Conservation (phyloP, 2,113 vertebrate genomes). For the Desmodus rotundus region DNA sequence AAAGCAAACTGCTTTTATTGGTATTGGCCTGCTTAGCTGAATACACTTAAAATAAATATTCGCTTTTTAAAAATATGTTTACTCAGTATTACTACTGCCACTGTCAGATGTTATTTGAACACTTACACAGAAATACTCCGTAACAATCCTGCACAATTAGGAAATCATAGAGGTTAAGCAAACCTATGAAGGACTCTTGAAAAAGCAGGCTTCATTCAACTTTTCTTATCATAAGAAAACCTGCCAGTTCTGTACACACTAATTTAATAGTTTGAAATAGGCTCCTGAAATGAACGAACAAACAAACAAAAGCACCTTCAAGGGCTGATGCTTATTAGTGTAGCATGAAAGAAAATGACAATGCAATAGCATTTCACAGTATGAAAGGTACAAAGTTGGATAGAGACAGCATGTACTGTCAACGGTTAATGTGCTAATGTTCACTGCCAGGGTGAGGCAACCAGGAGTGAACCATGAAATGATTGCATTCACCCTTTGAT, state of each 20-base stretch:
- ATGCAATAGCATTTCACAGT: constrained; percentile 24
- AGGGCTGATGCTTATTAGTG: constrained; percentile 2
- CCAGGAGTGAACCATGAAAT: neutral
- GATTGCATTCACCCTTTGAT: constrained; percentile 6
- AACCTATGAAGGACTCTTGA: neutral
- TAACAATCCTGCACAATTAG: neutral
- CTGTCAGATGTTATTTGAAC: neutral
- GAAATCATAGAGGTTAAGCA: neutral
- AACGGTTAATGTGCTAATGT: neutral
- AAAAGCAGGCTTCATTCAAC: neutral
- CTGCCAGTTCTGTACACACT: neutral
- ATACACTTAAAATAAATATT: neutral
- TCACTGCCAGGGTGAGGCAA: neutral
- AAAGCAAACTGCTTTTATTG: neutral
- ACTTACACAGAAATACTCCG: neutral
- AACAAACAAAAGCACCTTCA: neutral
- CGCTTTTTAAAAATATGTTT: neutral
- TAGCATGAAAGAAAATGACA: neutral
- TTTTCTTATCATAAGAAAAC: neutral
- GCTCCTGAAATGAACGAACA: neutral
- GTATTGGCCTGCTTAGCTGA: neutral
- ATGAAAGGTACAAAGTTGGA: neutral
- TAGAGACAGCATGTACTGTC: neutral
- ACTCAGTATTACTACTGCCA: neutral
- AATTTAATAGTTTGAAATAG: neutral